Evolutionary conservation across 2,888 invertebrate species (phyloP).

Genomic region (Drosophila borealis): DNA sequence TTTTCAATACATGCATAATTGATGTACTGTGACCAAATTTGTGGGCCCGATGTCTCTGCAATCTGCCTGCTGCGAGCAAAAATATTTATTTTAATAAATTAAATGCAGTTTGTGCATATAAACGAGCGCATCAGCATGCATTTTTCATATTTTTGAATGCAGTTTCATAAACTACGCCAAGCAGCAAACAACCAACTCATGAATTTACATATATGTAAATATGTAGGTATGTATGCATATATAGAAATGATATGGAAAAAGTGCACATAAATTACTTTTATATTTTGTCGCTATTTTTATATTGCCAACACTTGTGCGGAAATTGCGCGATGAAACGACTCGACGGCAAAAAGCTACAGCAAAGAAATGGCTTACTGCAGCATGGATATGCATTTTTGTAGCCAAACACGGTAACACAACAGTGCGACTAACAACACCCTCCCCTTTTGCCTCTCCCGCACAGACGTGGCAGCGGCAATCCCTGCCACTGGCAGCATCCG

Average conservation of each 20-base stretch:
- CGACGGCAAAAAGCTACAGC: slow-evolving; percentile 43
- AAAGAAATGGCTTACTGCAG: slow-evolving; percentile 55
- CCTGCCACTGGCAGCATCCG: slow-evolving; percentile 32
- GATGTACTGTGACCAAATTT: slow-evolving; percentile 37
- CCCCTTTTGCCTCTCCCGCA: not conserved
- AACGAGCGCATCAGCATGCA: slow-evolving; percentile 75
- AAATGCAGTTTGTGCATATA: slow-evolving; percentile 75
- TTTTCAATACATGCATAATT: slow-evolving; percentile 41
- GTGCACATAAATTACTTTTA: slow-evolving; percentile 79
- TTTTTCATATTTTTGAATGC: slow-evolving; percentile 69
- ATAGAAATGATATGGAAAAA: slow-evolving; percentile 75
- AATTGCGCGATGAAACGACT: slow-evolving; percentile 77
- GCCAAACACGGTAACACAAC: slow-evolving; percentile 50
- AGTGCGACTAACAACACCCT: slow-evolving; percentile 16
- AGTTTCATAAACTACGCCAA: slow-evolving; percentile 54
- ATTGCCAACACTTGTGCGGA: slow-evolving; percentile 81
- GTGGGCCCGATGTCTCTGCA: slow-evolving; percentile 18
- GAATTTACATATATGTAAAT: slow-evolving; percentile 13
- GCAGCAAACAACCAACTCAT: slow-evolving; percentile 17
- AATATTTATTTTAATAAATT: slow-evolving; percentile 74
- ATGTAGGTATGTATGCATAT: slow-evolving; percentile 23
- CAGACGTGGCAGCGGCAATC: not conserved
- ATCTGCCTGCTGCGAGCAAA: slow-evolving; percentile 18
- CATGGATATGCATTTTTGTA: slow-evolving; percentile 68
- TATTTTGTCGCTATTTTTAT: slow-evolving; percentile 80